Evolutionary conservation across 2,113 vertebrate species (phyloP).

Genomic region (Antigone vipio): DNA sequence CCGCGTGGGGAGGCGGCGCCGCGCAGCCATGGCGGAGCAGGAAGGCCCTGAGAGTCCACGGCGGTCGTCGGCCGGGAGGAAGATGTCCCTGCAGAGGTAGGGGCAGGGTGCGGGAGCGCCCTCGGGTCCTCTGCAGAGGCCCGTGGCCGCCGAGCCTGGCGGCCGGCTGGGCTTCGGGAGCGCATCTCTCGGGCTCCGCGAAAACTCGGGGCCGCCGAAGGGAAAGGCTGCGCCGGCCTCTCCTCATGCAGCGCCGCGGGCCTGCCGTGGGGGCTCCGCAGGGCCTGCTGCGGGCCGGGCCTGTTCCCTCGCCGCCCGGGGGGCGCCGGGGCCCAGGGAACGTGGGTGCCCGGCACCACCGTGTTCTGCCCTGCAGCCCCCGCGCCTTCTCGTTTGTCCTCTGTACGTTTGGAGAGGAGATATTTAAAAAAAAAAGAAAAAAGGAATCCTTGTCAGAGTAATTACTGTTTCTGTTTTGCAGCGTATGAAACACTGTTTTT

Average conservation of each 20-base stretch:
- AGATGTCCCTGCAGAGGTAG: not conserved
- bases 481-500: fast-evolving
- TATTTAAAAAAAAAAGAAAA: fast-evolving
- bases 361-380: not conserved
- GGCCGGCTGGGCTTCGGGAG: not conserved
- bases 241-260: not conserved
- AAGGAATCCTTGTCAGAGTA: fast-evolving
- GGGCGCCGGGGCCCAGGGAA: no score
- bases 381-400: not conserved
- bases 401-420: fast-evolving
- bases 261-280: not conserved
- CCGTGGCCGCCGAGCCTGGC: not conserved
- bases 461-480: not conserved
- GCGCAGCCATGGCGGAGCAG: not conserved
- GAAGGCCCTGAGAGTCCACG: fast-evolving
- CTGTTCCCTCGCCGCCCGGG: not conserved
- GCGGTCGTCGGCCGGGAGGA: not conserved
- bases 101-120: not conserved
- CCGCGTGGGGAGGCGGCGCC: not conserved
- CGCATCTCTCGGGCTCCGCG: not conserved
- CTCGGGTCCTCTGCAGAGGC: no score
- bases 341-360: no score
- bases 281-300: not conserved
- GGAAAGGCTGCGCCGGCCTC: not conserved
- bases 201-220: not conserved